Evolutionary conservation across 2,888 invertebrate species (phyloP), one percentile per base, ranked within the genome.

Genomic region (Eutolmus rufibarbis): DNA sequence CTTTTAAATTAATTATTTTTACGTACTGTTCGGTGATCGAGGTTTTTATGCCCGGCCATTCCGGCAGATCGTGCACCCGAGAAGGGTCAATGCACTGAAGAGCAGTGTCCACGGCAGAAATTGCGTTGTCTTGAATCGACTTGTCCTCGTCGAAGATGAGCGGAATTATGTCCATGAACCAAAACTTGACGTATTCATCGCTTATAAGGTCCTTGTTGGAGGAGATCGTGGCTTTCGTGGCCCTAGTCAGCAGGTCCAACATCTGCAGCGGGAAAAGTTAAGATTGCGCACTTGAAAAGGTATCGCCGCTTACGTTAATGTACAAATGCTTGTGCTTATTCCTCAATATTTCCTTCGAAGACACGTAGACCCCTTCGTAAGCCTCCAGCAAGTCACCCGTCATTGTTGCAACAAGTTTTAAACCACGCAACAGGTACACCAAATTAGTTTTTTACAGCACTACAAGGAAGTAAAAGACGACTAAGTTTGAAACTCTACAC

Each of bases 141-240:
- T 89, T 90, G 19, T 92, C 91, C 5, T 89, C 79, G 84, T 91
- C 91, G 78, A 94, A 93, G 87, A 93, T 90, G 23, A 92, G 90
- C 0, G 94, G 94, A 85, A 94, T 89, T 8, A 94, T 90, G 88
- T 92, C 93, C 1, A 91, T 91, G 57, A 94, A 92, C 94, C 94
- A 94, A 82, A 93, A 90, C 19, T 91, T 89, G 7, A 94, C 89
- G 16, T 94, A 93, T 74, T 93, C 92, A 14, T 88, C 87, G 34
- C 57, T 88, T 92, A 91, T 91, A 92, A 93, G 86, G 79, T 90
- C 88, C 43, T 89, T 90, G 8, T 90, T 90, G 56, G 78, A 89
- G 3, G 91, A 74, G 7, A 90, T 76, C 0, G 91, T 91, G 89
- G 92, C 89, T 91, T 92, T 89, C 90, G 91, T 89, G 91, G 93